Evolutionary conservation across 2,888 invertebrate genomes (phyloP), one percentile per base, ranked within the genome.

Genomic region (Noctua comes): DNA sequence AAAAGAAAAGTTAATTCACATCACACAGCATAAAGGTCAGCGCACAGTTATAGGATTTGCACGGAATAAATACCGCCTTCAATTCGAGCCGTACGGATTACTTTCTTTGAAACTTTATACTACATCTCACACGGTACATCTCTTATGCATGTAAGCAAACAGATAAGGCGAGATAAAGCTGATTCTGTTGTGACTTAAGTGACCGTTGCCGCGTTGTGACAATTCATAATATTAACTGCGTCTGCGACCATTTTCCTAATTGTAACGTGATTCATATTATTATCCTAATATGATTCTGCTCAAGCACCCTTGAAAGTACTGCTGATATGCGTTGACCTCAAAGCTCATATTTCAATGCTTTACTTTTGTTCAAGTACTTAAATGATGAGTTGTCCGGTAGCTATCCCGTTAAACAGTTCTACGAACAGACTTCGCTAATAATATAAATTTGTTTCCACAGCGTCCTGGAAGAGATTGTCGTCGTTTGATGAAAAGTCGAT

Each of bases 401-500:
- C 36, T n/a, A n/a, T n/a, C 43, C 5, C 31, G 8, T 11, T 43
- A 24, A 10, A 24, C 40, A n/a, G 21, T 43, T 31, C 40, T 51
- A 48, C 40, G 31, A 51, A 66, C 10, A 13, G 36, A 18, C 27
- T 75, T 48, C 10, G 36, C 54, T 72, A 51, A 77, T 54, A 59
- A n/a, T 0, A 46, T 54, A 16, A 2, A 8, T 59, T 13, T 77
- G 13, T 59, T 65, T 36, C 70, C 65, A 36, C 78, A 85, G 85
- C 87, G 84, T 57, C 84, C 85, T 80, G 94, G 95, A 31, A 92
- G 89, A 78, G 89, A 91, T 1, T 96, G 96, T 85, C 93, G 92
- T 68, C 94, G 91, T 73, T 87, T 96, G 65, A 88, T 96, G 73
- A 96, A 94, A 87, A 95, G 93, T 79, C 94, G 96, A 2, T 76